A percentile compares a stretch with the other conserved stretches of the same genome.
Evolutionary conservation across 2,113 vertebrate genomes (phyloP).

Genomic region (Corynorhinus townsendii): DNA sequence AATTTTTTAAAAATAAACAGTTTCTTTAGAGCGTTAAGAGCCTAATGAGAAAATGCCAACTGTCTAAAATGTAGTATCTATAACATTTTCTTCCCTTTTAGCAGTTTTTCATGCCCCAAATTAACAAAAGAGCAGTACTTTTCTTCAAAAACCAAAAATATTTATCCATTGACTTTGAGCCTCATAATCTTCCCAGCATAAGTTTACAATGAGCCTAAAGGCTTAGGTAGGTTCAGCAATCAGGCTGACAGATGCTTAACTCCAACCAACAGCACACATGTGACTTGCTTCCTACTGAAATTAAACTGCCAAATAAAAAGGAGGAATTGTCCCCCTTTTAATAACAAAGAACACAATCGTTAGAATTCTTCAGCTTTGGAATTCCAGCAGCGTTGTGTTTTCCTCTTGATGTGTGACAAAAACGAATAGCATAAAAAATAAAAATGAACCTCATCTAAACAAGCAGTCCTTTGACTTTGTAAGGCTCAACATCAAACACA

Average conservation of each 20-base stretch:
- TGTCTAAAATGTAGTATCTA: neutral
- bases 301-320: constrained; percentile 60
- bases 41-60: neutral
- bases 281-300: constrained; percentile 58
- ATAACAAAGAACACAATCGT: constrained; percentile 1
- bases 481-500: constrained; percentile 28
- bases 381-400: constrained; percentile 55
- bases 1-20: neutral
- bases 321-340: constrained; percentile 50
- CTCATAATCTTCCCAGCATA: neutral
- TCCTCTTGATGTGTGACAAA: neutral
- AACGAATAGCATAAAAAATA: constrained; percentile 11
- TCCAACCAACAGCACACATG: neutral
- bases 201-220: constrained; percentile 15
- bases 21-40: constrained; percentile 29
- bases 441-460: constrained; percentile 49
- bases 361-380: constrained; percentile 53
- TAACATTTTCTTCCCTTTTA: neutral
- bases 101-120: neutral
- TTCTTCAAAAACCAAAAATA: constrained; percentile 1
- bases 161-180: neutral
- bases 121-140: neutral
- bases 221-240: constrained; percentile 36
- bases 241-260: neutral
- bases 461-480: constrained; percentile 38